Evolutionary conservation across 2,113 vertebrate genomes (phyloP).

Genomic region (Rissa tridactyla): DNA sequence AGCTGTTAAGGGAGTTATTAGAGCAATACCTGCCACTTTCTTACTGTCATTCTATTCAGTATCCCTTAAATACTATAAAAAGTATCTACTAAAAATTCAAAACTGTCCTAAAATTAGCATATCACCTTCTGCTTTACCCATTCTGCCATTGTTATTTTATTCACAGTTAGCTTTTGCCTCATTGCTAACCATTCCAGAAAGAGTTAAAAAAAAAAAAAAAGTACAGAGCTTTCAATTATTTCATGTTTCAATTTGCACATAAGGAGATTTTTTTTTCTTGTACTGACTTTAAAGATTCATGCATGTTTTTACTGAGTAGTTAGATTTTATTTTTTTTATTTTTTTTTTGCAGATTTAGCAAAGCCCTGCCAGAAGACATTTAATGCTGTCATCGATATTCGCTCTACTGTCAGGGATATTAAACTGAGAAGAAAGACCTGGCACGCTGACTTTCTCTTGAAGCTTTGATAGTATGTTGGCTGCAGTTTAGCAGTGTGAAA

Average conservation of each 20-base stretch:
- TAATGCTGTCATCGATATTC: conserved; percentile 44
- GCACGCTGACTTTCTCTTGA: conserved; percentile 23
- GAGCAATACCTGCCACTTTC: conserved; percentile 2
- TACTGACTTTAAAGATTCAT: not conserved
- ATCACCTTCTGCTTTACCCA: not conserved
- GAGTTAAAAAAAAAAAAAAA: not conserved
- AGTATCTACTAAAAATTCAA: conserved; percentile 12
- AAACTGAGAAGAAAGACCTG: conserved; percentile 32
- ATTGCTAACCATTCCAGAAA: not conserved
- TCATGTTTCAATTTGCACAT: not conserved
- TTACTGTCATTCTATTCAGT: not conserved
- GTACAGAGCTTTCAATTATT: not conserved
- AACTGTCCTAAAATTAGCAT: not conserved
- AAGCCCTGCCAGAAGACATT: conserved; percentile 24
- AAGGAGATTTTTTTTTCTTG: not conserved
- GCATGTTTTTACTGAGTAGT: not conserved
- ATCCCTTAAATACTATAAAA: conserved; percentile 4
- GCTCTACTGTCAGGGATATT: conserved; percentile 24
- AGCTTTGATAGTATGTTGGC: conserved; percentile 42
- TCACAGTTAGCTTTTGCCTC: not conserved
- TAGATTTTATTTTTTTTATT: not conserved
- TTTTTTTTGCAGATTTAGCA: not conserved
- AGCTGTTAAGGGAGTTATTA: not conserved
- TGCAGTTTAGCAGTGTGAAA: conserved; percentile 13
- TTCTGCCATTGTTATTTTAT: not conserved